These are phyloP conservation scores for Tangara arthus DNA, from an alignment of 2,797 vertebrate genomes.

Conservation along the genomic window DNA sequence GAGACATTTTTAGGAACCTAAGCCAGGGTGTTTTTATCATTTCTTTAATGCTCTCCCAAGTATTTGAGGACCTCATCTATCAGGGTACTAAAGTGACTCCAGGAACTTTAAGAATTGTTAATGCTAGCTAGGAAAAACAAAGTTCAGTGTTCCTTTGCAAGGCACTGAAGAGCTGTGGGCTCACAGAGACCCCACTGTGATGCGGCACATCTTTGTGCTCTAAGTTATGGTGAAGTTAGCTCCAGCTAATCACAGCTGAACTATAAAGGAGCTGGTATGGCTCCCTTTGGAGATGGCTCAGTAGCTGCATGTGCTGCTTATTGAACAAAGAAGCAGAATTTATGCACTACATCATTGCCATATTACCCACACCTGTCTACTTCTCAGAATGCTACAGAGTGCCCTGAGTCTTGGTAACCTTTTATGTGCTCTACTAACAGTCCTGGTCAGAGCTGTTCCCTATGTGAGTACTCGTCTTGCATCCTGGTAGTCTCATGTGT, in stretches of 20 bases:
- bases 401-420: not conserved
- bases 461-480: not conserved
- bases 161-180: not conserved
- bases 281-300: not conserved
- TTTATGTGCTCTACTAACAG: not conserved
- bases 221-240: not conserved
- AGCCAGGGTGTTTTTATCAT: not conserved
- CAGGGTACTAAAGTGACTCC: not conserved
- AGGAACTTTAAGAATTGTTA: not conserved
- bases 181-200: not conserved
- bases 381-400: rapidly evolving
- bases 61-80: not conserved
- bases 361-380: not conserved
- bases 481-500: not conserved
- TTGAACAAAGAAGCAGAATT: not conserved
- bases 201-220: not conserved
- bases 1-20: not conserved
- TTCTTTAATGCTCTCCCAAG: not conserved
- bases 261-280: not conserved
- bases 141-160: not conserved
- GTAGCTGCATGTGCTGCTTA: not conserved
- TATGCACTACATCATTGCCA: rapidly evolving
- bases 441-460: not conserved
- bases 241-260: not conserved
- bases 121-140: not conserved